Evolutionary conservation across 2,888 invertebrate genomes (phyloP), one percentile per base, ranked within the genome.

Genomic region (Unio delphinus): DNA sequence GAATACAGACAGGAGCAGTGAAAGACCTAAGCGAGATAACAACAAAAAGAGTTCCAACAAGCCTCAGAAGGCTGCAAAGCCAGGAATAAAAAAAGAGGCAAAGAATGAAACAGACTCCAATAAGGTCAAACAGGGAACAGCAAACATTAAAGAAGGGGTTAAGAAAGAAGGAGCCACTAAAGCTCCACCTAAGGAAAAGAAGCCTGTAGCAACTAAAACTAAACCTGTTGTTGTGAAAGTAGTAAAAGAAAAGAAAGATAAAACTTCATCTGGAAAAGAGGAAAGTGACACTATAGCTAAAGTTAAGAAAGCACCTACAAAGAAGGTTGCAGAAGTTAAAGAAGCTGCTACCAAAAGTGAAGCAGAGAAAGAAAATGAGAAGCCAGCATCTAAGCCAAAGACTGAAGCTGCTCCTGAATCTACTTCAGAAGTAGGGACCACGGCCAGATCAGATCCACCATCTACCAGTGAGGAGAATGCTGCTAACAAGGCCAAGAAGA

Each of bases 61-160:
- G 45, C 28, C 17, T 45, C 62, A 67, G 20, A 58, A 45, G 34
- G 63, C 26, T 28, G 23, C 26, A 17, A 26, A 34, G 8, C 60
- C 60, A 56, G 20, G 30, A 59, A n/a, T 11, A 30, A 58, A 56
- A 30, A 64, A 55, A 4, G 66, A 63, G 45, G 30, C 58, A 20
- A 57, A 55, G 5, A 60, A 26, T 23, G 62, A 58, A 30, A n/a
- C 63, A 0, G 84, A 75, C 84, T 85, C 80, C 15, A 88, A 81
- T 70, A 76, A 79, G 15, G 15, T 45, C 45, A 45, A 45, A 45
- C 45, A 11, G 45, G 45, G 45, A 15, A 45, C 45, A 45, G 45
- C 45, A 56, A 64, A 73, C 30, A 54, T 23, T 62, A 64, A 67
- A 26, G 30, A 55, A 70, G 65, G 65, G 34, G 55, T n/a, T 23